Evolutionary conservation across 1,140 invertebrate species (phyloP).

Genomic region (Drosophila elegans): DNA sequence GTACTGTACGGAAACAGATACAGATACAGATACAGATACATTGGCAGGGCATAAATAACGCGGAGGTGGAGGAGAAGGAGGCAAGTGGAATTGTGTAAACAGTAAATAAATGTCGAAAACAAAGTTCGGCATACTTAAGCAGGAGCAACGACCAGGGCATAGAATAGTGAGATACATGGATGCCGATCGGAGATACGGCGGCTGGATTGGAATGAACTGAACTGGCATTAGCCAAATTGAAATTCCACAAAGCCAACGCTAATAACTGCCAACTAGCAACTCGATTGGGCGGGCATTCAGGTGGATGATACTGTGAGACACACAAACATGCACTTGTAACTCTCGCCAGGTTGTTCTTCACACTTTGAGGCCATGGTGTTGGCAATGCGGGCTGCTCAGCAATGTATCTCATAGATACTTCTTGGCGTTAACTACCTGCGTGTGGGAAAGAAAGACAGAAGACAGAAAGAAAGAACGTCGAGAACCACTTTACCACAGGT

Average conservation of each 20-base stretch:
- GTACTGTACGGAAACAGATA: slow-evolving; percentile 31
- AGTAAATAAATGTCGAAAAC: slow-evolving; percentile 65
- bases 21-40: slow-evolving; percentile 11
- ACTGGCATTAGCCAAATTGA: slow-evolving; percentile 66
- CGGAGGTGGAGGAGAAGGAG: slow-evolving; percentile 13
- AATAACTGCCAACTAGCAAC: slow-evolving; percentile 66
- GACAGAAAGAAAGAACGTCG: not conserved
- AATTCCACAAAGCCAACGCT: slow-evolving; percentile 64
- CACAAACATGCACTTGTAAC: slow-evolving; percentile 51
- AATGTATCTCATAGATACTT: slow-evolving; percentile 64
- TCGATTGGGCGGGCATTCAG: slow-evolving; percentile 71
- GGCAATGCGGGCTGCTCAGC: slow-evolving; percentile 49
- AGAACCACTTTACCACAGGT: slow-evolving; percentile 50
- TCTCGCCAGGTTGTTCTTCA: slow-evolving; percentile 36
- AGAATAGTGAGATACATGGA: slow-evolving; percentile 31
- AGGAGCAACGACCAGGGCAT: slow-evolving; percentile 62
- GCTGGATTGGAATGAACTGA: not conserved
- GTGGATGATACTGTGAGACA: slow-evolving; percentile 64
- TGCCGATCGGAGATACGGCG: slow-evolving; percentile 36
- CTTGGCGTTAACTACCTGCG: slow-evolving; percentile 72
- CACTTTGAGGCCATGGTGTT: slow-evolving; percentile 15
- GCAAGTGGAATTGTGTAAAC: slow-evolving; percentile 68
- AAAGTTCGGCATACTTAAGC: slow-evolving; percentile 67
- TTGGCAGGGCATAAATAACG: slow-evolving; percentile 52
- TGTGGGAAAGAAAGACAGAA: slow-evolving; percentile 45